A percentile compares a stretch with the other conserved stretches of the same genome.
Conservation (phyloP, 1,140 invertebrate genomes). For the Anoplolepis gracilipes region DNA sequence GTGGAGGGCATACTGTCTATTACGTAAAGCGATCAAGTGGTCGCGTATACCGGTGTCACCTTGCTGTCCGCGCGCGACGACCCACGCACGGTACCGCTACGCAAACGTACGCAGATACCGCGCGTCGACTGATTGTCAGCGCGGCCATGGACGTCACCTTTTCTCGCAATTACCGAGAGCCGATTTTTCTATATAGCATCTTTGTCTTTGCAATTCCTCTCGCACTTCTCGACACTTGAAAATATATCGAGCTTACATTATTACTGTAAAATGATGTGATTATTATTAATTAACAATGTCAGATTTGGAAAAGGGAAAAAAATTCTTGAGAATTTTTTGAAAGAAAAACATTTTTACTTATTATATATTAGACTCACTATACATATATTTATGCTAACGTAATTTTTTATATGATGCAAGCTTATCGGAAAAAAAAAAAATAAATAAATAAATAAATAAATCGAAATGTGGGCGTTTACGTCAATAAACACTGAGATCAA, state of each 20-base stretch:
- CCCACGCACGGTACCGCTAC: conserved; percentile 80
- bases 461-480: background rate
- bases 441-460: background rate
- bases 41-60: conserved; percentile 75
- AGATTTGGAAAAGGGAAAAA: background rate
- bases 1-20: conserved; percentile 44
- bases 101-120: conserved; percentile 70
- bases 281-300: background rate
- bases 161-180: background rate
- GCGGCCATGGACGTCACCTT: background rate
- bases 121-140: background rate
- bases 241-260: background rate
- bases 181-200: background rate
- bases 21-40: conserved; percentile 70
- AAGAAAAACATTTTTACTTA: background rate
- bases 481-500: background rate
- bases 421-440: background rate
- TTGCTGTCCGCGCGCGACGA: conserved; percentile 69
- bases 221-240: background rate
- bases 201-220: background rate
- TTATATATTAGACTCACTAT: background rate
- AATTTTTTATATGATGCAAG: background rate
- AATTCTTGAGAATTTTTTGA: background rate
- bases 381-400: background rate
- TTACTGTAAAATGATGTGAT: background rate